A percentile compares a stretch with the other conserved stretches of the same genome.
These are phyloP conservation scores for Phragmatobia fuliginosa DNA, from an alignment of 2,888 invertebrate genomes.

Conservation along the genomic window DNA sequence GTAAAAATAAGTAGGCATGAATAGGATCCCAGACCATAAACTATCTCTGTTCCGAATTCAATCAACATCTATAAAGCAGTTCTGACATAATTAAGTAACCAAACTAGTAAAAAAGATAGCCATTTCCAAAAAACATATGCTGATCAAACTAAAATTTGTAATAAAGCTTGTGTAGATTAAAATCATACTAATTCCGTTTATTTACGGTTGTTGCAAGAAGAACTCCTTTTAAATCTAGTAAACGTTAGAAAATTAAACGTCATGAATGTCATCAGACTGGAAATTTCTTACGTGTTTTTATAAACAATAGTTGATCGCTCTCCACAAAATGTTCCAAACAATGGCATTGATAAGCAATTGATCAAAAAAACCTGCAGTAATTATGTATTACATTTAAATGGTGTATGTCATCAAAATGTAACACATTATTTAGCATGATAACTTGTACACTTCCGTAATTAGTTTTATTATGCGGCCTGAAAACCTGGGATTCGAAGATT, in stretches of 20 bases:
- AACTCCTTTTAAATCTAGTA: background rate
- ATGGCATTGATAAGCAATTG: constrained; percentile 15
- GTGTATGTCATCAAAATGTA: constrained; percentile 36
- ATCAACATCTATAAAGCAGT: background rate
- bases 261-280: background rate
- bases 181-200: background rate
- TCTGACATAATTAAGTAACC: no score
- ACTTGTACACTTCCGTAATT: background rate
- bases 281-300: constrained; percentile 6
- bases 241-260: background rate
- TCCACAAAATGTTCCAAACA: constrained; percentile 10
- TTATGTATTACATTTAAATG: constrained; percentile 19
- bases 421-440: constrained; percentile 14
- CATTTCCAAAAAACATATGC: background rate
- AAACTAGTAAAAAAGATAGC: background rate
- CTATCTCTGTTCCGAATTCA: background rate
- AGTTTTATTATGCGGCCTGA: constrained; percentile 59
- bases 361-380: constrained; percentile 2
- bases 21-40: background rate
- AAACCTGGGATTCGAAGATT: constrained; percentile 40
- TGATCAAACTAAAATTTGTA: background rate
- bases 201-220: background rate
- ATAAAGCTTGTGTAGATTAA: background rate
- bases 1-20: no score
- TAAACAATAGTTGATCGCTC: constrained; percentile 9